Base-by-base conservation (phyloP, 2,113 vertebrate genomes). In the Eurystomus gularis region DNA sequence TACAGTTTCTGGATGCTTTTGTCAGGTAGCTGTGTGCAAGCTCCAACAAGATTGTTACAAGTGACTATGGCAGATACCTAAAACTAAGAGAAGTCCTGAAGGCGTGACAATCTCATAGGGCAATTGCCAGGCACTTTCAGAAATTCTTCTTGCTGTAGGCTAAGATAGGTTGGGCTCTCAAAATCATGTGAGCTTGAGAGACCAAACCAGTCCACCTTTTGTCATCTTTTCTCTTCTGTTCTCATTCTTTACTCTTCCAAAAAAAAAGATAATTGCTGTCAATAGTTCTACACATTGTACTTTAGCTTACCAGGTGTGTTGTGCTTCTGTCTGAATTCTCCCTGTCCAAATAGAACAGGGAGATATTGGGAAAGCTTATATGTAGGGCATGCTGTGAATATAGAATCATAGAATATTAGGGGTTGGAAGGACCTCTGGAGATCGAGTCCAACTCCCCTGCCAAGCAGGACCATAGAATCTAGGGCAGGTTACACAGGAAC, bases 221-320 rank as follows among this genome's bases (percentile, higher is more conserved):
- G 31, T 42, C 2, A 0, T 52, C 10, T 42, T 49, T 48, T 52
- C 37, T 65, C 12, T 66, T 68, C 78, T 61, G 37, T 68, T 79
- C 20, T 42, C 72, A 14, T 11, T 10, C 26, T 37, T 68, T 71
- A 21, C 33, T 58, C 13, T 66, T 35, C 12, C 3, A 35, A 55
- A 28, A 42, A 44, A 46, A 29, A 82, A 17, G 23, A 46, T 18
- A 11, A 7, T 58, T 55, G 54, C 33, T 62, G 5, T 52, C 48
- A 24, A 3, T 25, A 37, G 73, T 48, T 76, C 16, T 2, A 8
- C 31, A 25, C 0, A 0, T 13, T 66, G 24, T 62, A 64, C 42
- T 12, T 65, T 64, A 28, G 24, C 15, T 81, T 77, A 31, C 18
- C 31, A 39, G 33, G 54, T 86, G 18, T 39, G 18, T 71, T 48